Evolutionary conservation across 1,140 invertebrate species (phyloP).

Genomic region (Drosophila sp.): DNA sequence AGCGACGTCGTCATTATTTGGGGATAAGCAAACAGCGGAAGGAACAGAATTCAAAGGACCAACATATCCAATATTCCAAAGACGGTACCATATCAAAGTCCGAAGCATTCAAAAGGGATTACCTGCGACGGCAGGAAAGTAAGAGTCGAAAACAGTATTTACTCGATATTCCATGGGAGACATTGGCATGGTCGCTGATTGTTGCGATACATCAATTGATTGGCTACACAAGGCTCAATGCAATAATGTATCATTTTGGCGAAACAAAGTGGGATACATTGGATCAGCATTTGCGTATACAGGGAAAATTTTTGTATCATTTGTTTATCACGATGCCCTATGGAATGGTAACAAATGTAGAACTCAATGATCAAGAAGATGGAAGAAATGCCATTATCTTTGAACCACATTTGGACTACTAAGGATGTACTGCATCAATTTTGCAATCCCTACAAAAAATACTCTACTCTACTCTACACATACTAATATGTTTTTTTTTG

Average conservation of each 20-base stretch:
- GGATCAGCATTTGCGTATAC: not conserved
- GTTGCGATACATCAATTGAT: not conserved
- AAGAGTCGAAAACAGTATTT: not conserved
- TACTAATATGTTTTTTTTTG: not conserved
- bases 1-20: constrained; percentile 40
- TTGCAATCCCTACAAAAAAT: not conserved
- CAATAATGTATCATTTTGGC: not conserved
- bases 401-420: not conserved
- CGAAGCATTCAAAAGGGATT: constrained; percentile 38
- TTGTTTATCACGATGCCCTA: not conserved
- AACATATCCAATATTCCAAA: not conserved
- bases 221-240: not conserved
- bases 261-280: not conserved
- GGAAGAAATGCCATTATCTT: not conserved
- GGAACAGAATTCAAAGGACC: not conserved
- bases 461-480: not conserved
- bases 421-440: constrained; percentile 14
- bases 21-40: not conserved
- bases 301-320: not conserved
- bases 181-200: not conserved
- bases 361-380: no score
- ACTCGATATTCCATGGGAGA: not conserved
- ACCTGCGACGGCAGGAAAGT: constrained; percentile 16
- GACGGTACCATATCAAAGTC: constrained; percentile 19
- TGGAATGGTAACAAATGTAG: not conserved